Evolutionary conservation across 2,888 invertebrate genomes (phyloP).

Genomic region (Cataglyphis cursor): DNA sequence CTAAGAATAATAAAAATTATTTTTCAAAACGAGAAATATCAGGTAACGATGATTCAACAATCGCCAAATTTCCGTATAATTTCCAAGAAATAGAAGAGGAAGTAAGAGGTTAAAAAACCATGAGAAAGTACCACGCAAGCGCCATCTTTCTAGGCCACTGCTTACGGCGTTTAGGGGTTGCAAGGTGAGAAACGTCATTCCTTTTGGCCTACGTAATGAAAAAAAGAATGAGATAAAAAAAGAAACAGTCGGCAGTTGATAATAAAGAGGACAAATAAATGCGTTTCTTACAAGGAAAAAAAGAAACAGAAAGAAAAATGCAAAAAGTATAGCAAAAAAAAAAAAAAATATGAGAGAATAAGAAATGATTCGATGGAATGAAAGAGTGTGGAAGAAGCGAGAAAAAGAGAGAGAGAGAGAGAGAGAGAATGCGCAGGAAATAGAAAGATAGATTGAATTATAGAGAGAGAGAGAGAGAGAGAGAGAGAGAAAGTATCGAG

Average conservation of each 20-base stretch:
- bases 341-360: constrained; percentile 13
- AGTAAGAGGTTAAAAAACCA: constrained; percentile 35
- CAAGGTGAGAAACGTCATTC: not conserved
- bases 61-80: not conserved
- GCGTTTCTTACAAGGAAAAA: constrained; percentile 16
- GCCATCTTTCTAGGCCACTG: constrained; percentile 51
- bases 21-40: not conserved
- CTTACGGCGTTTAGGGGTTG: constrained; percentile 20
- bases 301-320: constrained; percentile 21
- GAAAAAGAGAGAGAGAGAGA: not conserved
- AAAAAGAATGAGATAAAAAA: constrained; percentile 28
- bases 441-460: constrained; percentile 34
- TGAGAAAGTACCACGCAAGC: constrained; percentile 25
- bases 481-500: not conserved
- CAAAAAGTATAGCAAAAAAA: not conserved
- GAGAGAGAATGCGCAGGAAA: constrained; percentile 1
- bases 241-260: constrained; percentile 6
- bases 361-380: not conserved
- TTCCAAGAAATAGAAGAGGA: constrained; percentile 16
- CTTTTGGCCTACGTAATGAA: constrained; percentile 24
- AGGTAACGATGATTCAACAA: not conserved
- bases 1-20: not conserved
- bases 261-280: constrained; percentile 23
- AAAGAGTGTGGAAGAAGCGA: not conserved
- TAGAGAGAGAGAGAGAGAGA: not conserved